Evolutionary conservation across 2,888 invertebrate species (phyloP).

Genomic region (Cetonia aurata): DNA sequence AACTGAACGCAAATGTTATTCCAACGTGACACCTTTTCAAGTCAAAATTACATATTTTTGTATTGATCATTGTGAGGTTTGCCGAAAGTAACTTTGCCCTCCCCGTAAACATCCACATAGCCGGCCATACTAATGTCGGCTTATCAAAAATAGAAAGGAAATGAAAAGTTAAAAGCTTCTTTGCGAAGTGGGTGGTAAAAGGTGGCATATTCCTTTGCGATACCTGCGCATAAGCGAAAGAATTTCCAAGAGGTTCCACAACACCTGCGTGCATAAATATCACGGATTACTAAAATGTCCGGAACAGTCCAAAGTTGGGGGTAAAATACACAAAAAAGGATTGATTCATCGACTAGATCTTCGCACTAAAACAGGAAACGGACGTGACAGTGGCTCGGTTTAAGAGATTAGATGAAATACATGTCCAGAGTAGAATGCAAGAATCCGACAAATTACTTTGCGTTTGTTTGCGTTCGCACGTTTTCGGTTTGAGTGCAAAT

Average conservation of each 20-base stretch:
- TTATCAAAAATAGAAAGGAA: not conserved
- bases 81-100: too few relatives aligned
- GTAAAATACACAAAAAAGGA: conserved; percentile 1
- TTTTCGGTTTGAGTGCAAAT: not conserved
- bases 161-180: not conserved
- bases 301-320: not conserved
- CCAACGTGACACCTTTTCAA: too few relatives aligned
- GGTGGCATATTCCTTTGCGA: not conserved
- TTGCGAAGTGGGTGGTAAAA: not conserved
- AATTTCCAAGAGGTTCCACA: not conserved
- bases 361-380: conserved; percentile 3
- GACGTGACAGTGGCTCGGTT: not conserved
- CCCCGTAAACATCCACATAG: not conserved
- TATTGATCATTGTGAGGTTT: too few relatives aligned
- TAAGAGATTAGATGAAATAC: not conserved
- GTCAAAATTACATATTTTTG: too few relatives aligned
- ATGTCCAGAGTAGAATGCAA: not conserved
- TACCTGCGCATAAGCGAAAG: too few relatives aligned
- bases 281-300: not conserved
- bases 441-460: conserved; percentile 5
- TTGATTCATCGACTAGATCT: not conserved
- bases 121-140: conserved; percentile 5
- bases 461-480: not conserved
- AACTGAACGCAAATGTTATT: too few relatives aligned
- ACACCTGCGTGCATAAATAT: conserved; percentile 7